Conservation (phyloP, 1,140 invertebrate species). For the Leptoteleia sp. region DNA sequence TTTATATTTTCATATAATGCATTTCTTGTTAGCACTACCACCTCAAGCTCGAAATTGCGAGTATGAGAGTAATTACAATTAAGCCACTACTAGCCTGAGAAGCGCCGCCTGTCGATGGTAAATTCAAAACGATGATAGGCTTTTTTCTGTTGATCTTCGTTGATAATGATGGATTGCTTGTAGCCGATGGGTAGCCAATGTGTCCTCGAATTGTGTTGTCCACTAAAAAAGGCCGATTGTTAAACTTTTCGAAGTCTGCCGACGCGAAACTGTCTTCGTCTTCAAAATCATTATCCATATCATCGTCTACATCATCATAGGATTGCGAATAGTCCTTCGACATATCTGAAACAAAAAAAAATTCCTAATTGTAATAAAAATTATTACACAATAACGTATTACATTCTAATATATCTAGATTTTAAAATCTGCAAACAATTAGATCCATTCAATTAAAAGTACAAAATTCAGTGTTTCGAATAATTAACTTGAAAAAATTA, state of each 20-base stretch:
- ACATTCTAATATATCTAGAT: too few species aligned
- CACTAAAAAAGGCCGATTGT: constrained; percentile 57
- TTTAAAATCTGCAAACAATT: too few species aligned
- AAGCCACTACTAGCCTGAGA: constrained; percentile 68
- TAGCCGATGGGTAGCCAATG: constrained; percentile 42
- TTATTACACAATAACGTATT: too few species aligned
- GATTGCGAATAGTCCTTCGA: constrained; percentile 32
- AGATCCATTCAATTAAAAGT: too few species aligned
- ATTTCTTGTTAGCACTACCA: constrained; percentile 49
- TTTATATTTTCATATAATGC: too few species aligned
- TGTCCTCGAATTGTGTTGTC: constrained; percentile 63
- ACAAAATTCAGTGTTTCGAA: too few species aligned
- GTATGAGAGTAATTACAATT: constrained; percentile 62
- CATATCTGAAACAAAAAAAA: constrained; percentile 43
- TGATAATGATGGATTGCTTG: constrained; percentile 56
- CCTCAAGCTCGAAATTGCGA: constrained; percentile 61
- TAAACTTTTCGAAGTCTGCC: constrained; percentile 40
- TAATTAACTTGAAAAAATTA: too few species aligned
- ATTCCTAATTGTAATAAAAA: too few species aligned
- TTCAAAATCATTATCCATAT: constrained; percentile 46
- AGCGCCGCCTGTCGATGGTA: constrained; percentile 60
- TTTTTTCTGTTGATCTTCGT: constrained; percentile 59
- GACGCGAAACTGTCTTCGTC: constrained; percentile 44
- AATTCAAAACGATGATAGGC: constrained; percentile 53
- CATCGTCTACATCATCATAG: constrained; percentile 31